phyloP scores from a whole-genome alignment of 2,797 vertebrate species.

The Microtus obscurus region DNA sequence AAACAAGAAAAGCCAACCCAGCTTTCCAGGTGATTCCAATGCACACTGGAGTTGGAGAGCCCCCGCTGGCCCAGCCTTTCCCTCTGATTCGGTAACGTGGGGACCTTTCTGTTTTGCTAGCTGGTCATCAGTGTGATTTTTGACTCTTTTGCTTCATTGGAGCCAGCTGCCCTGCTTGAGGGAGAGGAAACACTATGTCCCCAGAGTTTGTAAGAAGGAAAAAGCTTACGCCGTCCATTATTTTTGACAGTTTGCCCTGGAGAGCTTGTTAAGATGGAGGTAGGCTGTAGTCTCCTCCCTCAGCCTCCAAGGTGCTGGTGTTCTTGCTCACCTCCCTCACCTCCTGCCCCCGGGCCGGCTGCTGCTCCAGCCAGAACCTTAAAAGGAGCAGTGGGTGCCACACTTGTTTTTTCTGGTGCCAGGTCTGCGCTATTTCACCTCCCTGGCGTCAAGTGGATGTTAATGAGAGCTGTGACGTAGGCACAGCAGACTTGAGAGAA shows the following conservation, averaged over 20 bases:
- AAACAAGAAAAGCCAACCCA: not conserved
- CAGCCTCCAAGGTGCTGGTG: conserved; percentile 52
- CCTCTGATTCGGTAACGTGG: not conserved
- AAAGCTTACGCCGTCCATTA: conserved; percentile 40
- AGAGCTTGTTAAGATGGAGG: conserved; percentile 61
- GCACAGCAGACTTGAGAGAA: conserved; percentile 69
- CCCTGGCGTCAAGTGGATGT: conserved; percentile 72
- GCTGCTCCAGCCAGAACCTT: conserved; percentile 73
- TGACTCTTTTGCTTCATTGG: conserved; percentile 27
- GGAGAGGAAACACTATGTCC: conserved; percentile 19
- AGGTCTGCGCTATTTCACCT: conserved; percentile 80
- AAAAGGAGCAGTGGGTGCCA: conserved; percentile 82
- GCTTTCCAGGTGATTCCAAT: not conserved
- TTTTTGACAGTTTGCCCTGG: conserved; percentile 55
- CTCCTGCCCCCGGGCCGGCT: conserved; percentile 67
- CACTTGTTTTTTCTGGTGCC: conserved; percentile 75
- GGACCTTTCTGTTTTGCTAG: conserved; percentile 56
- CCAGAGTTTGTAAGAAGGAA: conserved; percentile 16
- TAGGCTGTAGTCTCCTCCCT: not conserved
- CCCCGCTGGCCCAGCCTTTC: not conserved
- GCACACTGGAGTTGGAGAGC: not conserved
- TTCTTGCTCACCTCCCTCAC: conserved; percentile 2
- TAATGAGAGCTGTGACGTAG: conserved; percentile 73
- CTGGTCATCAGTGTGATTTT: conserved; percentile 60
- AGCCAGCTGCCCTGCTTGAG: not conserved